A percentile compares a stretch with the other conserved stretches of the same genome.
Conservation (phyloP, 2,888 invertebrate genomes). For the Cyaniris semiargus region DNA sequence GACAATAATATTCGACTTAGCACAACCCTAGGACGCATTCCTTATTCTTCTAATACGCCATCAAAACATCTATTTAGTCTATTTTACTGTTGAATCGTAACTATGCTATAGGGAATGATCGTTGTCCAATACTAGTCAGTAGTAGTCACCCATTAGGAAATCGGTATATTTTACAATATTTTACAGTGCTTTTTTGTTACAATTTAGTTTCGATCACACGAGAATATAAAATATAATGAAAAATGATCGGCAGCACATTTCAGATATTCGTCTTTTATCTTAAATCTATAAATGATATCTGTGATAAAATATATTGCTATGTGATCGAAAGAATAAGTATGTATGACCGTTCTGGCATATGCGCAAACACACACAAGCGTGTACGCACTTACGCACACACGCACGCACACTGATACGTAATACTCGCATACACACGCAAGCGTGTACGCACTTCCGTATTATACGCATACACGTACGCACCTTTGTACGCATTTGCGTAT, state of each 20-base stretch:
- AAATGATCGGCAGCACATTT: background rate
- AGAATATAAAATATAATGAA: background rate
- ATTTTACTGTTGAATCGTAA: background rate
- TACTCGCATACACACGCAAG: background rate
- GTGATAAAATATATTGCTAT: background rate
- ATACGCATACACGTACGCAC: background rate
- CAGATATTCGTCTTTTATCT: background rate
- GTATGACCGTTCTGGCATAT: background rate
- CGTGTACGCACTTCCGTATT: background rate
- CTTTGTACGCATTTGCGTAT: background rate
- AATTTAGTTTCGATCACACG: background rate
- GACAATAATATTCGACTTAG: conserved; percentile 19
- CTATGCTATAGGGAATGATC: conserved; percentile 25
- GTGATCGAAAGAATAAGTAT: background rate
- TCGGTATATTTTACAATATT: background rate
- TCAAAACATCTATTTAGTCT: background rate
- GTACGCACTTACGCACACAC: background rate
- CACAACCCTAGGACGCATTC: conserved; percentile 29
- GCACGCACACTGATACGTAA: background rate
- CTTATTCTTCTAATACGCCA: background rate
- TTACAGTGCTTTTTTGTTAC: background rate
- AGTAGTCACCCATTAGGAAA: background rate
- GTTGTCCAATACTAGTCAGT: conserved; percentile 12
- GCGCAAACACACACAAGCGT: background rate
- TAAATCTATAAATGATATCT: background rate